Evolutionary conservation across 2,888 invertebrate genomes (phyloP), one percentile per base, ranked within the genome.

Genomic region (Drosophila multiciliata): DNA sequence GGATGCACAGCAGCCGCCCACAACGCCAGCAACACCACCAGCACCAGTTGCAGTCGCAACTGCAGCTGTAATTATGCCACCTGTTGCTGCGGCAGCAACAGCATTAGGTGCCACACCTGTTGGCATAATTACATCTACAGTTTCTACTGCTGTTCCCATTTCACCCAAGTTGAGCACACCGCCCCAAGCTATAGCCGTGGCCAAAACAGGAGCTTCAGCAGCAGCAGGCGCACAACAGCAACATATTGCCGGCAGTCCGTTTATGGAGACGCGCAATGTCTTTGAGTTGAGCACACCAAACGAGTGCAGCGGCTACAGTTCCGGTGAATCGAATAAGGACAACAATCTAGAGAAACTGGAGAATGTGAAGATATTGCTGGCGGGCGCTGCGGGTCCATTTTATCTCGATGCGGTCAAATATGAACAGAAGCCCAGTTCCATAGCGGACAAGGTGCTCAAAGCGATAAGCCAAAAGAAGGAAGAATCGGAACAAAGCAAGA

Each of bases 391-490:
- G 0, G 89, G 90, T 5, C 88, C 88, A 0, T 91, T 92, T n/a
- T 92, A 92, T 75, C 78, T 93, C 50, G 92, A 92, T 32, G 91
- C 92, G 0, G 90, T 91, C 1, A 93, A 92, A 66, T 89, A 91
- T 35, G 93, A 93, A 55, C 92, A 90, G 49, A 92, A 92, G 59
- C 91, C 92, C n/a, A 94, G 95, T 1, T 95, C 95, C 73, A 95
- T 95, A 80, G 95, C 95, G 0, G 95, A 95, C 78, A 95, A 95
- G 86, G 94, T 95, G 5, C 92, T 95, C 1, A 94, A 95, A 88
- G 95, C 95, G 8, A 91, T 93, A 5, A 93, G 94, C 93, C 91
- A 95, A 93, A 92, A 95, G 93, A 91, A 95, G 93, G 78, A 95
- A 93, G 91, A 93, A 62, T 91, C 93, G 92, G 82, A 92, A 93